phyloP scores from a whole-genome alignment of 1,140 invertebrate genomes.

The Sycophaga agraensis region DNA sequence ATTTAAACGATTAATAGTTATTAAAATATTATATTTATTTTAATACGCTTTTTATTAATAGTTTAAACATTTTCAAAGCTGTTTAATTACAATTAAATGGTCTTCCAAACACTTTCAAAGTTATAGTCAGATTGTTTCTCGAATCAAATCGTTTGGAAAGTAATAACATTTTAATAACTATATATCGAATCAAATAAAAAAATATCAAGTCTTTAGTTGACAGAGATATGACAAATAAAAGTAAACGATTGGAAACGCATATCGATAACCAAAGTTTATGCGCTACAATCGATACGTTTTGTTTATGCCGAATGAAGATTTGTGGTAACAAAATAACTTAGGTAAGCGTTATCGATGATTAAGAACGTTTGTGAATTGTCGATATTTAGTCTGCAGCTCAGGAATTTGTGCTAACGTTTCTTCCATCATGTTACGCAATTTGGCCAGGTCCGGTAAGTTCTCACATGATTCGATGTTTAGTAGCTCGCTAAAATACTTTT shows the following conservation, averaged over 20 bases:
- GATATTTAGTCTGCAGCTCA: conserved; percentile 43
- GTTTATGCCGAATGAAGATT: neutral
- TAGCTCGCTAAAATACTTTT: conserved; percentile 66
- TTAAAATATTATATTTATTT: neutral
- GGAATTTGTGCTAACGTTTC: conserved; percentile 55
- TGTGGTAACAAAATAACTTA: conserved; percentile 7
- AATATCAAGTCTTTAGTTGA: neutral
- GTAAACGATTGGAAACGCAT: neutral
- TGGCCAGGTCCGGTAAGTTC: conserved; percentile 66
- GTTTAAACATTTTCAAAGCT: neutral
- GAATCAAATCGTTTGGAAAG: too few species aligned
- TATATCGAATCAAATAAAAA: neutral
- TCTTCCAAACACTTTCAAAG: too few species aligned
- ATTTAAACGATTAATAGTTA: neutral
- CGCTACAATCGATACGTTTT: conserved; percentile 6
- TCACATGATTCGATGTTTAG: conserved; percentile 72
- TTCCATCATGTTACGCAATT: conserved; percentile 64
- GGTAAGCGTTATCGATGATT: conserved; percentile 57
- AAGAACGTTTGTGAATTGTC: conserved; percentile 51
- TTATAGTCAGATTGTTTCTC: neutral
- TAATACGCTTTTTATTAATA: neutral
- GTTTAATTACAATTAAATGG: neutral
- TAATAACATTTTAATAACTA: neutral
- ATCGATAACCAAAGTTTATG: neutral
- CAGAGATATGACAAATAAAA: neutral